Conservation (phyloP, 1,140 invertebrate species). For the Caenorhabditis brenneri region DNA sequence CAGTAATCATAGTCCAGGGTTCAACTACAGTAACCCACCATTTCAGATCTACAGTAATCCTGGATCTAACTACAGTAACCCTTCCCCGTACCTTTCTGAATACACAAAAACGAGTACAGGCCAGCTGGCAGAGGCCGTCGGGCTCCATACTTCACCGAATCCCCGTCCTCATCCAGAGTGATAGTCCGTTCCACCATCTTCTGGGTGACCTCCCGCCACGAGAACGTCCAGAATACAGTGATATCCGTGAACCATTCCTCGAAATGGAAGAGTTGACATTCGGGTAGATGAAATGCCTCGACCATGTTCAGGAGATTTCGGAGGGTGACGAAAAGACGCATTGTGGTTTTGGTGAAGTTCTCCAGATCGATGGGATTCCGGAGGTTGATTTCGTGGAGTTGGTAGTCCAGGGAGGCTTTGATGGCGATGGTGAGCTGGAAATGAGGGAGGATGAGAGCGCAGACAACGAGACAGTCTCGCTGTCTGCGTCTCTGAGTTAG, state of each 20-base stretch:
- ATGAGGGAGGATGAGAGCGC: too few species aligned
- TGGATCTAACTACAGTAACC: not conserved
- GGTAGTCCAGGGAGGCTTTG: not conserved
- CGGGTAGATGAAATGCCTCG: not conserved
- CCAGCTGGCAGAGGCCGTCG: conserved; percentile 23
- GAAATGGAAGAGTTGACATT: conserved; percentile 26
- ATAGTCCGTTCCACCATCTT: conserved; percentile 31
- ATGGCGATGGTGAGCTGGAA: not conserved
- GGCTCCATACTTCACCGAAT: conserved; percentile 20
- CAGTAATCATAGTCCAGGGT: not conserved
- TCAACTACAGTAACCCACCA: not conserved
- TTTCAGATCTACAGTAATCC: not conserved
- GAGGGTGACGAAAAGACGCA: not conserved
- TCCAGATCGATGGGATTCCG: not conserved
- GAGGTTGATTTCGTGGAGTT: not conserved
- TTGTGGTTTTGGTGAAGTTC: conserved; percentile 27
- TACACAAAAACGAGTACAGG: conserved; percentile 30
- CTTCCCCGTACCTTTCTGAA: conserved; percentile 17
- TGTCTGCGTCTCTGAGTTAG: not conserved
- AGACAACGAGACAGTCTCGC: too few species aligned
- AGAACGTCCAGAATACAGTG: conserved; percentile 36
- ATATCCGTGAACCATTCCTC: conserved; percentile 19
- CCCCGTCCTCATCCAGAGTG: conserved; percentile 8
- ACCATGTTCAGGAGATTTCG: conserved; percentile 17
- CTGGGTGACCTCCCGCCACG: not conserved